Percentiles rank a stretch among this genome's conserved stretches.
Evolutionary conservation across 2,888 invertebrate species (phyloP).

Genomic region (Tiphia femorata): DNA sequence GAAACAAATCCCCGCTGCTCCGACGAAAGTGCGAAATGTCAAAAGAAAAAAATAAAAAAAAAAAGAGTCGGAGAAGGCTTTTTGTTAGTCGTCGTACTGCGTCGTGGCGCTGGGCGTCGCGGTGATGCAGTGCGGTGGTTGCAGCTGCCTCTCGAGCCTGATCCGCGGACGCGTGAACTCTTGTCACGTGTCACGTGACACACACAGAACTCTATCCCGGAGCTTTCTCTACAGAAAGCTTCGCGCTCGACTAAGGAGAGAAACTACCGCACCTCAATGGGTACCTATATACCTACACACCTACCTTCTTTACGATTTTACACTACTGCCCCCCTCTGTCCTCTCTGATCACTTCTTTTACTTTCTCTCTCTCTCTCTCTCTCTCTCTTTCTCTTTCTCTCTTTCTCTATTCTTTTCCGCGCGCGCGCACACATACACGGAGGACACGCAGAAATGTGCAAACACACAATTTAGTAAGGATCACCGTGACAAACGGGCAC

Average conservation of each 20-base stretch:
- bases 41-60: conserved; percentile 25
- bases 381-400: conserved; percentile 6
- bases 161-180: conserved; percentile 56
- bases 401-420: background rate
- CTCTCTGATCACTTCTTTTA: background rate
- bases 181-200: conserved; percentile 59
- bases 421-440: background rate
- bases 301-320: conserved; percentile 60
- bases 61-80: conserved; percentile 52
- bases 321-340: conserved; percentile 4
- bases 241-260: conserved; percentile 64
- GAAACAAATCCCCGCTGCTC: background rate
- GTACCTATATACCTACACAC: conserved; percentile 65
- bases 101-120: conserved; percentile 67
- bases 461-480: too few relatives aligned
- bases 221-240: conserved; percentile 65
- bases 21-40: conserved; percentile 19
- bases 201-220: conserved; percentile 60
- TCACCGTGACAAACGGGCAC: too few relatives aligned
- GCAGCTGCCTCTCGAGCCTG: conserved; percentile 62
- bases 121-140: conserved; percentile 68
- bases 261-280: conserved; percentile 66
- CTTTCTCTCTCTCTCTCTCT: conserved; percentile 6
- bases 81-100: conserved; percentile 67
- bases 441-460: background rate